Conservation (phyloP, 2,797 vertebrate genomes). For the Orestias chungarensis region DNA sequence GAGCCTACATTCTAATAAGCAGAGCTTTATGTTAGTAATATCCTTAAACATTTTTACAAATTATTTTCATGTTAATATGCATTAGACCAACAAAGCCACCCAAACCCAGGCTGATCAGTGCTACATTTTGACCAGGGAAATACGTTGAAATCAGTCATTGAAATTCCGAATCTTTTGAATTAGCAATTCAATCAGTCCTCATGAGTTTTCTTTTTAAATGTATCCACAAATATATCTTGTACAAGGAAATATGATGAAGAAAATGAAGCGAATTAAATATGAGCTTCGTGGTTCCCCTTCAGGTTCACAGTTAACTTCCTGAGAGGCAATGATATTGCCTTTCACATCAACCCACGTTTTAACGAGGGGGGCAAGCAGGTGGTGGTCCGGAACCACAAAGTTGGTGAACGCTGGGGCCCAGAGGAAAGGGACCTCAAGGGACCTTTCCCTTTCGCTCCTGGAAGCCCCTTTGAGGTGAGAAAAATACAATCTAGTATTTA, state of each 20-base stretch:
- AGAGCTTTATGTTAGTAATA: background rate
- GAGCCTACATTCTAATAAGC: constrained; percentile 28
- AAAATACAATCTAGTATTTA: background rate
- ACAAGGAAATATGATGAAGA: background rate
- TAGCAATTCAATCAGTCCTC: too few species aligned
- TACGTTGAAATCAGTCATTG: too few species aligned
- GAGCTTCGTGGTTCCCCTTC: constrained; percentile 4
- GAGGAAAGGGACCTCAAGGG: constrained; percentile 79
- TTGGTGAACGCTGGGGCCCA: constrained; percentile 78
- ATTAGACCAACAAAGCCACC: background rate
- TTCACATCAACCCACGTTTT: constrained; percentile 85
- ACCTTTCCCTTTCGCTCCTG: constrained; percentile 77
- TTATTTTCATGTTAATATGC: background rate
- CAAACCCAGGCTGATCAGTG: background rate
- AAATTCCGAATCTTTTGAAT: too few species aligned
- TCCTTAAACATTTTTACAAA: background rate
- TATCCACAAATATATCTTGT: background rate
- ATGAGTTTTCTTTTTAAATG: too few species aligned
- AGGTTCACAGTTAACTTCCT: constrained; percentile 85
- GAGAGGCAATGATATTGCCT: constrained; percentile 81
- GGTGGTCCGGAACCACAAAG: constrained; percentile 79
- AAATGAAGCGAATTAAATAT: background rate
- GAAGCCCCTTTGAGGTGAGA: constrained; percentile 82
- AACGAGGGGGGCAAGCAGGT: constrained; percentile 76
- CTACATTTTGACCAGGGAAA: background rate